Percentiles rank a stretch among this genome's conserved stretches.
phyloP scores from a whole-genome alignment of 2,888 invertebrate genomes.

The Diarsia rubi region DNA sequence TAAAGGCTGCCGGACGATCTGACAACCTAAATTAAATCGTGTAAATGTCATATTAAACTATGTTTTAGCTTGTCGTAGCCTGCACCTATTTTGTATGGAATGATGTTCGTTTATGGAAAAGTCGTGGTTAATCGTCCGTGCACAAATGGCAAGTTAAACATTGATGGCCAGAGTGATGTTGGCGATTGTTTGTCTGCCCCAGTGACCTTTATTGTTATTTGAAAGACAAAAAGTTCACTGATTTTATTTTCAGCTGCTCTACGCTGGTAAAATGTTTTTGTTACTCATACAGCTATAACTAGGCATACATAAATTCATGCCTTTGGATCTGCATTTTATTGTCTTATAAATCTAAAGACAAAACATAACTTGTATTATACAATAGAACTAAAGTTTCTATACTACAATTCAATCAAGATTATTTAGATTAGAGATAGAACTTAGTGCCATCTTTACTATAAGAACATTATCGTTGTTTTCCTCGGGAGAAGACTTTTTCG shows the following conservation, averaged over 20 bases:
- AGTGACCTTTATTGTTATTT: constrained; percentile 57
- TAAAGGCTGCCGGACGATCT: constrained; percentile 49
- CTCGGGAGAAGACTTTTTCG: too few relatives aligned
- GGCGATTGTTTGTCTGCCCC: constrained; percentile 56
- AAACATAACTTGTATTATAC: background rate
- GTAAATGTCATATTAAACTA: constrained; percentile 58
- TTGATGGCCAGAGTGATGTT: constrained; percentile 54
- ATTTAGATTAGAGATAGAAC: too few relatives aligned
- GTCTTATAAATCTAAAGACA: background rate
- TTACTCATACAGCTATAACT: background rate
- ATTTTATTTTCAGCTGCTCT: constrained; percentile 41
- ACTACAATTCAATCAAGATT: too few relatives aligned
- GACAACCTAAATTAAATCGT: constrained; percentile 66
- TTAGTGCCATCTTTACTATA: too few relatives aligned
- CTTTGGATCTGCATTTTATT: background rate
- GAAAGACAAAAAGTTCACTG: constrained; percentile 47
- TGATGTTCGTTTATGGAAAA: constrained; percentile 47
- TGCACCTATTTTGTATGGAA: constrained; percentile 29
- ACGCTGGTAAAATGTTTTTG: constrained; percentile 13
- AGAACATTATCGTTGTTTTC: too few relatives aligned
- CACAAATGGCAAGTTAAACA: constrained; percentile 57
- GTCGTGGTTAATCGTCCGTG: constrained; percentile 50
- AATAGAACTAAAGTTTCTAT: too few relatives aligned
- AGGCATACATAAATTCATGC: too few relatives aligned
- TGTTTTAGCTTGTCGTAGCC: constrained; percentile 33